Base-by-base conservation (phyloP, 2,797 vertebrate species). In the Myripristis murdjan region DNA sequence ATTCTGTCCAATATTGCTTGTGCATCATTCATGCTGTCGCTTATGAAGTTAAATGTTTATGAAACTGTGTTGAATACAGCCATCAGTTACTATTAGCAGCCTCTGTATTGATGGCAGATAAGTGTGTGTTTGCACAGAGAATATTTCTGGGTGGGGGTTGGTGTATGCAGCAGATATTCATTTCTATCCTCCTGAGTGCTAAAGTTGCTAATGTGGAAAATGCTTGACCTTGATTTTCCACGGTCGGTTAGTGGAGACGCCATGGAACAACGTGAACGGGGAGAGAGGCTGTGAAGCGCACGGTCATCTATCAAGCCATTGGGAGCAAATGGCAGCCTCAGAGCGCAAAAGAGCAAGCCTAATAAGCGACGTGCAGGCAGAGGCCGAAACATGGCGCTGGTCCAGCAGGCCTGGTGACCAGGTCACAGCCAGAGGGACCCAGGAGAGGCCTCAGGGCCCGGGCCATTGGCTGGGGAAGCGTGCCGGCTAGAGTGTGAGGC, bases 171-270 rank as follows among this genome's bases (percentile, higher is more conserved):
- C 60, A 83, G 80, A 90, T 91, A 87, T 91, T 82, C 77, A 77
- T 89, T 90, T 89, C 81, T 82, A 55, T 84, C 77, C 82, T 89
- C 78, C 68, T 65, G 58, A 51, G 65, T 35, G 82, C 81, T 90
- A 82, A 90, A 91, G 76, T 79, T 78, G 75, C 83, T 91, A 89
- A 93, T 93, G 86, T 89, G 92, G 91, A 93, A 93, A 93, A 88
- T 83, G 73, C 67, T 89, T 85, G 86, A 90, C 84, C 84, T 87
- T 82, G 70, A 90, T 92, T 93, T 93, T 93, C 89, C 90, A 77
- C 37, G 75, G 82, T 81, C 31, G 43, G 54, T 55, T 79, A 65
- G 66, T 82, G 67, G 84, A 91, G 81, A 82, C 87, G 67, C 70
- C 33, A 2, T 82, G 66, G 73, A 88, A 64, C 70, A 85, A 77